Evolutionary conservation across 1,140 invertebrate genomes (phyloP), one percentile per base, ranked within the genome.

Genomic region (Linepithema humile): DNA sequence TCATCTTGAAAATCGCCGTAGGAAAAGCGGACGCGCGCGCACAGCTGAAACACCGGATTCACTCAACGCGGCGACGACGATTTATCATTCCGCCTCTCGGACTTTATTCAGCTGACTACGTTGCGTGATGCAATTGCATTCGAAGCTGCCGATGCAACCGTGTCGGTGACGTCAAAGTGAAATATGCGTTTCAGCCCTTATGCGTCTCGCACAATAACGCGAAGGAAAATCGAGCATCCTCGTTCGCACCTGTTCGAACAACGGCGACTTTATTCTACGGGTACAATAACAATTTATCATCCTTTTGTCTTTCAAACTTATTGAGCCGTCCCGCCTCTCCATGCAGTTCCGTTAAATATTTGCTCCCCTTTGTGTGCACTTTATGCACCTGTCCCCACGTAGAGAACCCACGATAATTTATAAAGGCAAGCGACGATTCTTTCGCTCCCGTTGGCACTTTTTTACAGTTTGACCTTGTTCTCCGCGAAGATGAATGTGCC

Each of bases 71-170:
- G 23, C 48, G 35, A 70, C 38, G 64, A 70, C 64, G 48, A 87
- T 87, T 87, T 86, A 87, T 87, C 85, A 86, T 85, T 74, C 78
- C 57, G 80, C 70, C 80, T 87, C 85, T 87, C 78, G 82, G 82
- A 86, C 86, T 80, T 87, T 87, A 86, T 86, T 87, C 82, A 86
- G 48, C 72, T 50, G 85, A 83, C 60, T 73, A 57, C 65, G 55
- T 72, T 75, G 80, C 80, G 85, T 70, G 85, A 83, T 70, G 78
- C 69, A 83, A 75, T 35, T 53, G 73, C 73, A 70, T 48, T 60
- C 69, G 74, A 74, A 45, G 26, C 77, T 85, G 84, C 85, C 85
- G 75, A 69, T 87, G 85, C 84, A 64, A 80, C 75, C 75, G 80
- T 78, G 59, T 69, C 85, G 80, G 83, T 86, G 85, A 86, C 40